A percentile compares a stretch with the other conserved stretches of the same genome.
Conservation (phyloP, 2,797 vertebrate genomes). For the Serranus cabrilla region DNA sequence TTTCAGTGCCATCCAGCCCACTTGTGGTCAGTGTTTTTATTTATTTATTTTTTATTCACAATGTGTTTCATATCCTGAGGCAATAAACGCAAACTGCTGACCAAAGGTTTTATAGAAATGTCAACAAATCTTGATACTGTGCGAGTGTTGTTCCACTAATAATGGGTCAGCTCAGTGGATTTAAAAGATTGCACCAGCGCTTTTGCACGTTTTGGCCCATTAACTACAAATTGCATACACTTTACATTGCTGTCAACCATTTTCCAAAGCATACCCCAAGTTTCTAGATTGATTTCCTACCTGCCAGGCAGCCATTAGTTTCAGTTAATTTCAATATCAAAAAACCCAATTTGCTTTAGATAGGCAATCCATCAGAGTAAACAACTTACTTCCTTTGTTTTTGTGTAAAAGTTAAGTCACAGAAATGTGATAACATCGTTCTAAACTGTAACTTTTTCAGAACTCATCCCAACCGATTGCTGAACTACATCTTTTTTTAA, state of each 20-base stretch:
- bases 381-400: background rate
- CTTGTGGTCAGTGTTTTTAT: background rate
- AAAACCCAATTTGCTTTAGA: background rate
- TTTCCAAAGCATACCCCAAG: slow-evolving; percentile 32
- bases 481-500: slow-evolving; percentile 2
- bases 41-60: background rate
- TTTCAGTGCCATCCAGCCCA: background rate
- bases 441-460: background rate
- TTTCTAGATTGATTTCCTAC: slow-evolving; percentile 39
- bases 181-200: slow-evolving; percentile 32
- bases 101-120: slow-evolving; percentile 26
- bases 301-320: slow-evolving; percentile 30
- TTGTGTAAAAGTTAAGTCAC: background rate
- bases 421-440: background rate
- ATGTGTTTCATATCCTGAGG: slow-evolving; percentile 16
- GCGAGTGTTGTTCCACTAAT: slow-evolving; percentile 14
- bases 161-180: slow-evolving; percentile 21
- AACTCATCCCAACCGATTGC: background rate
- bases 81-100: slow-evolving; percentile 26
- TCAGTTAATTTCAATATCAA: slow-evolving; percentile 31
- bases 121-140: slow-evolving; percentile 31
- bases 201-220: slow-evolving; percentile 49
- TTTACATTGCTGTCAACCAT: slow-evolving; percentile 16
- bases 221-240: slow-evolving; percentile 52
- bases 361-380: slow-evolving; percentile 15